Evolutionary conservation across 2,888 invertebrate genomes (phyloP).

Genomic region (Alentia gelatinosa): DNA sequence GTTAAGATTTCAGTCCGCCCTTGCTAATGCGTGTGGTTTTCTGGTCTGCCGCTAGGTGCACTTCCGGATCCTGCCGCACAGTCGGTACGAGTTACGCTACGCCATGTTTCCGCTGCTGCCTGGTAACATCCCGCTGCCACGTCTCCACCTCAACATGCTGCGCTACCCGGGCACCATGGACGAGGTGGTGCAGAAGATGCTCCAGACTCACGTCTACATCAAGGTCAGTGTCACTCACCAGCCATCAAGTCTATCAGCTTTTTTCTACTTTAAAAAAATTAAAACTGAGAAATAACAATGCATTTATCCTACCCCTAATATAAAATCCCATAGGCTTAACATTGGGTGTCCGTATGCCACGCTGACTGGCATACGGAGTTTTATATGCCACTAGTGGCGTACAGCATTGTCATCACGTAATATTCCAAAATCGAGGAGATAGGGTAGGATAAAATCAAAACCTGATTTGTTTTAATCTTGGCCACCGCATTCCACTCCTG

Average conservation of each 20-base stretch:
- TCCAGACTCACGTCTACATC: conserved; percentile 86
- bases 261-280: too few species aligned
- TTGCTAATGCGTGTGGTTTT: too few species aligned
- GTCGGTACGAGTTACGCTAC: conserved; percentile 83
- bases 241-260: neutral
- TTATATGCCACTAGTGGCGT: too few species aligned
- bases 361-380: too few species aligned
- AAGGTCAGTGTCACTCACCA: conserved; percentile 79
- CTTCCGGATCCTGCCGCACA: conserved; percentile 80
- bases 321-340: neutral
- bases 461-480: too few species aligned
- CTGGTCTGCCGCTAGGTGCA: conserved; percentile 74
- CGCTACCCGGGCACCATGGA: conserved; percentile 80
- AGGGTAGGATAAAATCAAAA: too few species aligned
- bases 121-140: conserved; percentile 87
- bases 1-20: too few species aligned
- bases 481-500: too few species aligned
- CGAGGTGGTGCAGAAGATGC: conserved; percentile 84
- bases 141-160: conserved; percentile 82
- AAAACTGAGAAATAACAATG: neutral
- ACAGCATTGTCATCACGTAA: too few species aligned
- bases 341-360: neutral
- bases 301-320: neutral
- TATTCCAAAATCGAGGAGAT: too few species aligned
- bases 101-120: conserved; percentile 90